These are phyloP conservation scores for Steatornis caripensis DNA, from an alignment of 2,113 vertebrate genomes.

Conservation along the genomic window DNA sequence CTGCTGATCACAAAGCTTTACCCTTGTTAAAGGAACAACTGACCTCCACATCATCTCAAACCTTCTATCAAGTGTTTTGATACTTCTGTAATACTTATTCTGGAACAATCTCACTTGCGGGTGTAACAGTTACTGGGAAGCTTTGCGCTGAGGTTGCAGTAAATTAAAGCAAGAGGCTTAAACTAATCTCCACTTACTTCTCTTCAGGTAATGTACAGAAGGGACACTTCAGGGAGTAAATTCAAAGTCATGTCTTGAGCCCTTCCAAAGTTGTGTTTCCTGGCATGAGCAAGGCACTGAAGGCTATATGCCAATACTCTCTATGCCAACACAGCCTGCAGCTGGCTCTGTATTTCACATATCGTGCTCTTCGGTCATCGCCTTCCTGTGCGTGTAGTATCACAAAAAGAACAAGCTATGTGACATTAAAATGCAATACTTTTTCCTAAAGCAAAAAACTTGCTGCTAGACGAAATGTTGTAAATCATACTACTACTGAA, in stretches of 20 bases:
- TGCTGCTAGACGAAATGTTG: background rate
- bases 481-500: background rate
- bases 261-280: background rate
- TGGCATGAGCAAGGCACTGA: background rate
- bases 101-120: background rate
- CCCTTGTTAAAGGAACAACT: background rate
- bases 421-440: background rate
- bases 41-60: background rate
- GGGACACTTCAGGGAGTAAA: background rate
- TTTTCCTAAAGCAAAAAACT: background rate
- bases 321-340: background rate
- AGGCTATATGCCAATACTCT: background rate
- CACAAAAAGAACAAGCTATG: background rate
- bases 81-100: background rate
- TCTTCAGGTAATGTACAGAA: background rate
- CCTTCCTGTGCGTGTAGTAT: accelerated
- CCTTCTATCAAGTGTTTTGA: background rate
- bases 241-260: background rate
- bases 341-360: background rate
- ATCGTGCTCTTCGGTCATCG: accelerated
- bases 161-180: background rate
- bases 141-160: background rate
- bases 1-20: background rate
- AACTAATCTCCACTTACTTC: background rate
- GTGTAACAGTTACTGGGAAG: background rate